phyloP scores from a whole-genome alignment of 2,113 vertebrate species.

The Theristicus caerulescens region DNA sequence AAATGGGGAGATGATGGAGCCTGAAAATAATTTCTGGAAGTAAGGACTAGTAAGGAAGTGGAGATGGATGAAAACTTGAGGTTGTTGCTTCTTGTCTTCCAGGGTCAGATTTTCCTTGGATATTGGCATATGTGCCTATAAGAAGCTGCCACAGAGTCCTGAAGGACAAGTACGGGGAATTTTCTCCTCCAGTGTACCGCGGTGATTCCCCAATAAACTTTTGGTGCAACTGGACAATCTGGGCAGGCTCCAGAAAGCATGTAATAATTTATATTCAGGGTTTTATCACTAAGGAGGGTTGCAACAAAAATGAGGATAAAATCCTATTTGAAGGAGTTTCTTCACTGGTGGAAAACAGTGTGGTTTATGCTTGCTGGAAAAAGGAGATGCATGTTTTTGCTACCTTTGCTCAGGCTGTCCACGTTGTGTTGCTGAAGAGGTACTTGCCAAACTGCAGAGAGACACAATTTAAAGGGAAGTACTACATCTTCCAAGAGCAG shows the following conservation, averaged over 20 bases:
- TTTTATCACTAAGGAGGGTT: neutral
- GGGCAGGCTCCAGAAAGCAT: slow-evolving; percentile 32
- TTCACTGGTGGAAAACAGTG: neutral
- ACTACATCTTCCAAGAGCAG: slow-evolving; percentile 15
- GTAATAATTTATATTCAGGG: slow-evolving; percentile 40
- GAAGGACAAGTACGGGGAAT: slow-evolving; percentile 64
- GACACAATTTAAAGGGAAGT: slow-evolving; percentile 22
- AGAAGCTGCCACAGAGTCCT: slow-evolving; percentile 78
- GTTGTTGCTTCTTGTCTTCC: neutral
- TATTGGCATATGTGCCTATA: slow-evolving; percentile 71
- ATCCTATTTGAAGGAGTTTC: slow-evolving; percentile 45
- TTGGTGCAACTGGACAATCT: slow-evolving; percentile 83
- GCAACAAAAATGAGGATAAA: slow-evolving; percentile 37
- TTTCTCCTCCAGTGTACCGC: slow-evolving; percentile 75
- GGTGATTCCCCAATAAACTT: slow-evolving; percentile 49
- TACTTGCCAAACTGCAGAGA: neutral
- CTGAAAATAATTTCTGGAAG: neutral
- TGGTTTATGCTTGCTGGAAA: slow-evolving; percentile 51
- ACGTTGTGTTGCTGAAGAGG: neutral
- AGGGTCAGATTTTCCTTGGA: slow-evolving; percentile 20
- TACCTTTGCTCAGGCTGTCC: slow-evolving; percentile 42
- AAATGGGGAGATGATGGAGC: neutral
- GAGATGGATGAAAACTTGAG: neutral
- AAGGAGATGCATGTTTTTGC: neutral
- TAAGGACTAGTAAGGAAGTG: neutral